Conservation (phyloP, 2,797 vertebrate genomes). For the Petrocephalus schoutedeni region DNA sequence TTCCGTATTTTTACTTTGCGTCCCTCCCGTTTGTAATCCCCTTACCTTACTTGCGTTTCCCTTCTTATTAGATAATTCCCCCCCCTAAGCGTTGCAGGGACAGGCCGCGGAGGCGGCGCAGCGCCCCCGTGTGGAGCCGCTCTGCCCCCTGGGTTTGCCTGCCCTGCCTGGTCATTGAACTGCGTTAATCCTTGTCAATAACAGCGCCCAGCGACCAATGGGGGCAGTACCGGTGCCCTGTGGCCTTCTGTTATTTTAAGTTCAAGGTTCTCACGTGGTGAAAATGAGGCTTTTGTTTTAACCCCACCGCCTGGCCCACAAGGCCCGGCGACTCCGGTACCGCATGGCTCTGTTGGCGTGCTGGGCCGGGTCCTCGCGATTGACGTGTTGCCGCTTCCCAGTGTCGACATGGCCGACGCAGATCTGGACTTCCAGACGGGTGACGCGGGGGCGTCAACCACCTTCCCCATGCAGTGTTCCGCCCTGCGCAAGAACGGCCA, state of each 20-base stretch:
- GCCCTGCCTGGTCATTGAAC: background rate
- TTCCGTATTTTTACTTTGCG: background rate
- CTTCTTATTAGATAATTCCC: background rate
- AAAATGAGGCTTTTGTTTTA: background rate
- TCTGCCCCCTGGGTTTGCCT: background rate
- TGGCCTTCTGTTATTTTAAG: background rate
- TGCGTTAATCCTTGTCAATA: background rate
- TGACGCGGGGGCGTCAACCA: slow-evolving; percentile 80
- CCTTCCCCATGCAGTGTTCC: slow-evolving; percentile 85
- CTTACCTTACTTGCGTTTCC: background rate
- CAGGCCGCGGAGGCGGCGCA: background rate
- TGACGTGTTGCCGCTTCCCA: background rate
- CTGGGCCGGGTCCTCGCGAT: background rate
- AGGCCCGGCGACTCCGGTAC: background rate
- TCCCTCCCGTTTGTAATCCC: background rate
- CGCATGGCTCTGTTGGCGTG: no score
- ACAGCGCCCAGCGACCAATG: background rate
- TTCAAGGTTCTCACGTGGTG: background rate
- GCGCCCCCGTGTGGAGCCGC: background rate
- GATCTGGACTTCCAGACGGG: slow-evolving; percentile 82
- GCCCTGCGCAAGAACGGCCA: slow-evolving; percentile 84
- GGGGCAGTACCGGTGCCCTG: background rate
- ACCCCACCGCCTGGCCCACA: background rate
- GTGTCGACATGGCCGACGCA: slow-evolving; percentile 62
- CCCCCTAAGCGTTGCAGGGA: background rate